Evolutionary conservation across 2,888 invertebrate species (phyloP), one percentile per base, ranked within the genome.

Genomic region (Oasisia sp.): DNA sequence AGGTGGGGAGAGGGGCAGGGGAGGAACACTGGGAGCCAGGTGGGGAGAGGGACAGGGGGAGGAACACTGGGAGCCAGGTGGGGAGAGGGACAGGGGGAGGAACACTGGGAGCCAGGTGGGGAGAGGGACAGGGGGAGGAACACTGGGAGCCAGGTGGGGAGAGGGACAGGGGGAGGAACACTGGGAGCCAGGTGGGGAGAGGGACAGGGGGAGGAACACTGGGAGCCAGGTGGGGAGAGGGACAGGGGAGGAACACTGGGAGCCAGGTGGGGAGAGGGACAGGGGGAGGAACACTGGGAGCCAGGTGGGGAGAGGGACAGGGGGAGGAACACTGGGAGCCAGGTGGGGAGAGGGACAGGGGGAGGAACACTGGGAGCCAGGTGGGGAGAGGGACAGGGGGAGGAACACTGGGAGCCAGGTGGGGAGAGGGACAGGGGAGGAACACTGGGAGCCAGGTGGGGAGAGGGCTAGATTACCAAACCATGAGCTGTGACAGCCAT

Each of bases 371-470:
- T 56, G 56, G 56, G 56, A 56, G 56, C 56, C 12, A 9, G 56
- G 56, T 90, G 4, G 32, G 32, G n/a, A n/a, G n/a, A n/a, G n/a
- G 93, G 93, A 38, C 94, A 93, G 38, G 93, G 94, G 89, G 95
- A 95, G 32, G 93, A 92, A 27, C 93, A 92, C 8, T 95, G 95
- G 94, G 92, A 93, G 89, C 95, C 95, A 94, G 95, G 95, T 95
- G 32, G 32, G 91, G 14, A 9, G 50, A 11, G 50, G 50, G 50
- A 50, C 1, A 50, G 32, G 32, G 32, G 19, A 38, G 38, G 50
- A 50, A 91, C 56, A 56, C 56, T 56, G 56, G 56, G 56, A 56
- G 56, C 56, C 12, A 9, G 56, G 56, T 90, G 4, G 32, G 1
- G 19, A 32, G 32, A 12, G 56, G 19, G 56, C 38, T 4, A 38